Conservation (phyloP, 2,888 invertebrate genomes). For the Cantharis nigra region DNA sequence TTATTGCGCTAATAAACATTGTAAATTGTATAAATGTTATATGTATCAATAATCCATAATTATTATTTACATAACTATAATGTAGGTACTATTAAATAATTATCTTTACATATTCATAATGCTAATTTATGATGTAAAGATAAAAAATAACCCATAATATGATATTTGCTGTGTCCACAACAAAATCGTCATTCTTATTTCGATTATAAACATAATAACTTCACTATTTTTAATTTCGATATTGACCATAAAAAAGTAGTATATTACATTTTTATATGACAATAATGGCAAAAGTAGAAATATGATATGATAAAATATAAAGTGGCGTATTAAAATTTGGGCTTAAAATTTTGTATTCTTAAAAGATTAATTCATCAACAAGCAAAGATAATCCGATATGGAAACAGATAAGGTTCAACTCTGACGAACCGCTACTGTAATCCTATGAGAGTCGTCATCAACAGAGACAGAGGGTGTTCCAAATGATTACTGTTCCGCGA, state of each 20-base stretch:
- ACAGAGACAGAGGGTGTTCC: constrained; percentile 26
- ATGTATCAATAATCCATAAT: not conserved
- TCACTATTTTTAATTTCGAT: too few relatives aligned
- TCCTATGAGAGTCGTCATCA: constrained; percentile 27
- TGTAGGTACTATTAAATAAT: not conserved
- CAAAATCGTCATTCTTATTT: not conserved
- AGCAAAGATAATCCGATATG: not conserved
- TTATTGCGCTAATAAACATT: not conserved
- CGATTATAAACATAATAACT: too few relatives aligned
- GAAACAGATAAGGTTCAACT: not conserved
- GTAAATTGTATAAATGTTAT: not conserved
- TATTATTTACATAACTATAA: not conserved
- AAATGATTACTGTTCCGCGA: constrained; percentile 30
- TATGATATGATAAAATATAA: too few relatives aligned
- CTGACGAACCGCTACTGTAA: constrained; percentile 22
- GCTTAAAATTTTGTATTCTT: not conserved
- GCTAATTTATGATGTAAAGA: not conserved
- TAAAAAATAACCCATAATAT: not conserved
- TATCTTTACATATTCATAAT: not conserved
- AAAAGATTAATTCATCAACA: not conserved
- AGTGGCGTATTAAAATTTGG: too few relatives aligned
- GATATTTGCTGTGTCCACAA: not conserved
- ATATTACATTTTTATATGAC: too few relatives aligned
- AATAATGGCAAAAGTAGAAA: too few relatives aligned
- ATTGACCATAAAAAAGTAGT: too few relatives aligned